Evolutionary conservation across 2,113 vertebrate species (phyloP).

Genomic region (Phrynosoma platyrhinos): DNA sequence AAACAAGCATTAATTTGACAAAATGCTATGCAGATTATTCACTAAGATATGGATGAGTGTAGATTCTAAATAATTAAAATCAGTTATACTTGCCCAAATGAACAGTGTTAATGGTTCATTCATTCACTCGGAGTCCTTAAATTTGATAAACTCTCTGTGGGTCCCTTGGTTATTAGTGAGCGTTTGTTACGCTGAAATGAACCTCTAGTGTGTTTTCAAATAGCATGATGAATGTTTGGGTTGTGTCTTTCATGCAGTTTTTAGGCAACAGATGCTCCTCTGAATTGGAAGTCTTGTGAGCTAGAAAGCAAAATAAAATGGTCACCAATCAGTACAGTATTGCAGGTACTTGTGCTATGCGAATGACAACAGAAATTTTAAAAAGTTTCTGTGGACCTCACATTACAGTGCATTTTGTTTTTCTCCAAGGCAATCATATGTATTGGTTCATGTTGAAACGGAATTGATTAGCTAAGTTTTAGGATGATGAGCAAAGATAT

Average conservation of each 20-base stretch:
- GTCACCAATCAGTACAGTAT: background rate
- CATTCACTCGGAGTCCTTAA: background rate
- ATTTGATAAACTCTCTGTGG: conserved; percentile 17
- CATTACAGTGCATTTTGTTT: background rate
- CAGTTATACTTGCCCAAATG: background rate
- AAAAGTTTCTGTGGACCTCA: background rate
- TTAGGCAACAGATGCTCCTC: background rate
- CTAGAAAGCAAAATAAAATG: conserved; percentile 30
- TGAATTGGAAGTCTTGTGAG: conserved; percentile 19
- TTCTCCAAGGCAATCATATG: background rate
- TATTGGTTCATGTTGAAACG: background rate
- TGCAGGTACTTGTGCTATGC: background rate
- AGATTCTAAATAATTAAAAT: conserved; percentile 5
- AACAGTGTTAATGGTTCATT: conserved; percentile 28
- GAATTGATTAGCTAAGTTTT: background rate
- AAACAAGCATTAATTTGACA: conserved; percentile 13
- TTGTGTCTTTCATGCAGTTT: conserved; percentile 25
- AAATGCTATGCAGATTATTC: conserved; percentile 8
- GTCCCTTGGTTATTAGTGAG: conserved; percentile 38
- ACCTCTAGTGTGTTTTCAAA: conserved; percentile 29
- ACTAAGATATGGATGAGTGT: background rate
- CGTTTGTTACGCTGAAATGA: conserved; percentile 16
- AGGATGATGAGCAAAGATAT: background rate
- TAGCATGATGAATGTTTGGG: background rate
- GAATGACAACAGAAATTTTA: background rate